These are phyloP conservation scores for Bubo blakistoni DNA, from an alignment of 2,113 vertebrate species.

Conservation along the genomic window DNA sequence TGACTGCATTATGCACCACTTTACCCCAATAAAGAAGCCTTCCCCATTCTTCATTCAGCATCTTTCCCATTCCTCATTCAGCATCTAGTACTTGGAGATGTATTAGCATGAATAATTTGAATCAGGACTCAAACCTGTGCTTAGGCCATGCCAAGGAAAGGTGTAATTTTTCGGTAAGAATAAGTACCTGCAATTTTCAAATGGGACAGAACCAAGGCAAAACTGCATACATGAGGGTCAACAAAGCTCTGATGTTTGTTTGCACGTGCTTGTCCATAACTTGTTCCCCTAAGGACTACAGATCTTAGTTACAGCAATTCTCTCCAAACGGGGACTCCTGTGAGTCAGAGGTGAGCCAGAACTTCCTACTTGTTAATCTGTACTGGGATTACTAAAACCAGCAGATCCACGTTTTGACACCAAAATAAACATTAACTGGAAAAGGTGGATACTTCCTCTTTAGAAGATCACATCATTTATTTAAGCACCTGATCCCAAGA, in stretches of 20 bases:
- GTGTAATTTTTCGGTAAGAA: background rate
- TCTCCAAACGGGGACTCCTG: background rate
- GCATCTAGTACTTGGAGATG: background rate
- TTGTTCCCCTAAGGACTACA: background rate
- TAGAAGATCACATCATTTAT: background rate
- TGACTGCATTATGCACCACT: background rate
- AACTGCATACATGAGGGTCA: background rate
- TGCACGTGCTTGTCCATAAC: background rate
- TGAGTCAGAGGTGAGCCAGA: background rate
- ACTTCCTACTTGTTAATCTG: background rate
- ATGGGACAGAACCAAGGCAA: background rate
- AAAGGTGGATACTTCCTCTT: background rate
- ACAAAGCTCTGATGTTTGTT: background rate
- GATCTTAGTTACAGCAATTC: background rate
- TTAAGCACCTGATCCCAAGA: background rate
- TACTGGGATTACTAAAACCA: background rate
- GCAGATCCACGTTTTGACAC: background rate
- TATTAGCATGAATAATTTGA: fast-evolving
- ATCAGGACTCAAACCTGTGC: background rate
- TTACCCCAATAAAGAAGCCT: background rate
- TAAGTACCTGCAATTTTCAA: background rate
- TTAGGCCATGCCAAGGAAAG: background rate
- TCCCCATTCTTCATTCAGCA: background rate
- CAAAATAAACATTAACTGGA: background rate
- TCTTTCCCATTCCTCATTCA: background rate